Base-by-base conservation (phyloP, 2,113 vertebrate species). In the Salvelinus fontinalis region DNA sequence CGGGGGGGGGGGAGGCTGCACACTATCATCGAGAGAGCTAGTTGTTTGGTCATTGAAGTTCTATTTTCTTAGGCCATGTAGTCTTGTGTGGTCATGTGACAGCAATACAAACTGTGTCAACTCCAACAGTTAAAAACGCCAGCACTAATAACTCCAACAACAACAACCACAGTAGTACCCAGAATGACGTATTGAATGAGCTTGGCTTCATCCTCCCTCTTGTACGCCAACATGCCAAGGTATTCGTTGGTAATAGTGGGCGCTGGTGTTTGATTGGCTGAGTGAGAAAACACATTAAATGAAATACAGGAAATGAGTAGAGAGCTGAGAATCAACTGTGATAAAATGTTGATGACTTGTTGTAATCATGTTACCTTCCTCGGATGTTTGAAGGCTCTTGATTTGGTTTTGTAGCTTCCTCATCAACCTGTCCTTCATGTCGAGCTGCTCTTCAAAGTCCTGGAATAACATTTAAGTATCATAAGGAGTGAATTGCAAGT, bases 211-310 rank as follows among this genome's bases (percentile, higher is more conserved):
- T 99, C 95, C 60, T 98, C 96, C 74, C 83, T 92, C 83, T 89
- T 95, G 91, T 95, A 99, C 75, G 98, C 95, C 94, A 99, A 88
- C 96, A 99, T 99, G 77, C 98, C 98, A 5, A 96, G 83, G 82
- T 95, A 97, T 49, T 98, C 96, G 75, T 93, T 97, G 24, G 93
- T 86, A 62, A 84, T 83, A 4, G 84, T 0, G 67, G 84, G 86
- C 0, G 51, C 62, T 0, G 62, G 81, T 13, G 81, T 87, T 78
- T 95, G 92, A 75, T 81, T 93, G 22, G 86, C 97, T 99, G 86
- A 29, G 66, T 59, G 29, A n/a, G 71, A 74, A 18, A 71, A 60
- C 0, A 72, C 31, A 68, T 4, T 6, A 13, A 34, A 7, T 18
- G 16, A 34, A 34, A 34, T 34, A 34, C 6, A 34, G 34, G 34